phyloP scores from a whole-genome alignment of 2,113 vertebrate species.

The Sinocyclocheilus grahami region DNA sequence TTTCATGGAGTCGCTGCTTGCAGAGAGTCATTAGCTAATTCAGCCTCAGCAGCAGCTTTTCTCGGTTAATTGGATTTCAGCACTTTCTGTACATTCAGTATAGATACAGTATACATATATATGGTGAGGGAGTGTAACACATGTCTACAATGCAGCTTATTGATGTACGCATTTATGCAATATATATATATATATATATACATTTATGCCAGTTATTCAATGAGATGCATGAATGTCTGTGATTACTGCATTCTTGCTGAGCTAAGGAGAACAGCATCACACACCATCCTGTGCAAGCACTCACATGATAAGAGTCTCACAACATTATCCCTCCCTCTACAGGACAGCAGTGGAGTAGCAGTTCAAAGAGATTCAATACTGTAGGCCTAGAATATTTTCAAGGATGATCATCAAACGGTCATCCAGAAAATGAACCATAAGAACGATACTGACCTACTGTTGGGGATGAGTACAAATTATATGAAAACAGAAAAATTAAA shows the following conservation, averaged over 20 bases:
- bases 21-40: conserved; percentile 21
- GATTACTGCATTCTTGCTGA: conserved; percentile 20
- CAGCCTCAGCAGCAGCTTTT: conserved; percentile 17
- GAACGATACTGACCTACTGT: not conserved
- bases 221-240: conserved; percentile 13
- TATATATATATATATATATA: conserved; percentile 1
- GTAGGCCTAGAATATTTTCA: not conserved
- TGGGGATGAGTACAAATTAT: not conserved
- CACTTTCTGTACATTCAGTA: not conserved
- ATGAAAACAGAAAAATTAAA: too few relatives aligned
- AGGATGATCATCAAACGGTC: too few relatives aligned
- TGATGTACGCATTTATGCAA: conserved; percentile 8
- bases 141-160: not conserved
- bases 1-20: not conserved
- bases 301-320: not conserved
- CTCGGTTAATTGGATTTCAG: conserved; percentile 12
- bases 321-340: conserved; percentile 45
- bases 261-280: conserved; percentile 4
- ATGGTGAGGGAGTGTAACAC: not conserved
- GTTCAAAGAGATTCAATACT: not conserved
- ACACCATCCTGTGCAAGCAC: not conserved
- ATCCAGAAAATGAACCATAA: not conserved
- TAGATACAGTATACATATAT: not conserved
- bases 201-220: not conserved
- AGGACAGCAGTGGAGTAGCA: conserved; percentile 34